These are phyloP conservation scores for Crioceris asparagi DNA, from an alignment of 2,888 invertebrate genomes.

Conservation along the genomic window DNA sequence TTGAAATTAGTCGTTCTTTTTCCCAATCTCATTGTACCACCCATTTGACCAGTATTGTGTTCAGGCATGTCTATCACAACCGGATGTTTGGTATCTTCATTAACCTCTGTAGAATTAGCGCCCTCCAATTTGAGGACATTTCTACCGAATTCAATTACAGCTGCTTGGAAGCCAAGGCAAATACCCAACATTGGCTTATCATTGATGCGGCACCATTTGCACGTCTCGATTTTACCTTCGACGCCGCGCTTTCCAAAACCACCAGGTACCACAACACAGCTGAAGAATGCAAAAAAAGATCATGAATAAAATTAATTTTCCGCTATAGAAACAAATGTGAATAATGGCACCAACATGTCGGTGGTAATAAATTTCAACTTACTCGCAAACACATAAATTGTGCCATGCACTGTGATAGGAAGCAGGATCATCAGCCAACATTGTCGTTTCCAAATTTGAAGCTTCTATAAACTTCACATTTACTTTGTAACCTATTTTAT, in stretches of 20 bases:
- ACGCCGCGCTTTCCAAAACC: constrained; percentile 95
- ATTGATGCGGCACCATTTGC: constrained; percentile 84
- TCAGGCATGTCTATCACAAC: constrained; percentile 99
- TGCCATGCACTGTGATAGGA: constrained; percentile 91
- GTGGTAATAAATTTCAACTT: constrained; percentile 33
- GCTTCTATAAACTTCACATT: constrained; percentile 87
- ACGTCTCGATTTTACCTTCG: constrained; percentile 92
- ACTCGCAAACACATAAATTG: constrained; percentile 76
- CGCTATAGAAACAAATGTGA: neutral
- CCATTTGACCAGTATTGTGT: constrained; percentile 78
- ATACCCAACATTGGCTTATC: constrained; percentile 90
- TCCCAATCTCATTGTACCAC: constrained; percentile 98
- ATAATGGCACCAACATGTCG: too few species aligned
- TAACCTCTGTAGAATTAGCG: constrained; percentile 67
- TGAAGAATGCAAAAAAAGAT: constrained; percentile 33
- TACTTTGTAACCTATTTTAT: constrained; percentile 73
- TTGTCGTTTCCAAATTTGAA: constrained; percentile 70
- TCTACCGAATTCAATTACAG: constrained; percentile 90
- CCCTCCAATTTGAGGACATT: constrained; percentile 66
- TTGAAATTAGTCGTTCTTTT: constrained; percentile 78
- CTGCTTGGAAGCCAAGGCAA: constrained; percentile 95
- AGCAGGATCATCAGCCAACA: constrained; percentile 63
- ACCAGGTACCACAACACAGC: constrained; percentile 92
- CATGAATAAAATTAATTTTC: constrained; percentile 2
- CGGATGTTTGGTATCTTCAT: constrained; percentile 56